Base-by-base conservation (phyloP, 2,113 vertebrate genomes). In the Ceyx cyanopectus region DNA sequence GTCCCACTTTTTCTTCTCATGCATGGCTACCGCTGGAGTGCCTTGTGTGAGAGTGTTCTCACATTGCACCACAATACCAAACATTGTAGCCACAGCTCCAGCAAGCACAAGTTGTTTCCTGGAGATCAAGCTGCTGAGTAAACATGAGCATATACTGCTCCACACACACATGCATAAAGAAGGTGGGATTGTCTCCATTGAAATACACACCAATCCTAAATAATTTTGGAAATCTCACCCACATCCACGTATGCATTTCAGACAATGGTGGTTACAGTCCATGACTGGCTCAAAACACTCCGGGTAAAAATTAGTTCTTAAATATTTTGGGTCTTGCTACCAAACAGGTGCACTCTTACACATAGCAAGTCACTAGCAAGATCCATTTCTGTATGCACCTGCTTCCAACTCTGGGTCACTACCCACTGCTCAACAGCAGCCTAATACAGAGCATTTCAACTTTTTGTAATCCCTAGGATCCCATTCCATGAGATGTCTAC, bases 281-380 rank as follows among this genome's bases (percentile, higher is more conserved):
- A 22, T 16, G 43, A 20, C 32, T 58, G 34, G 7, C 7, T 70
- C 23, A 24, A 16, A 16, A 30, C 26, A 8, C 37, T 6, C 13
- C 24, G 16, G 12, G 12, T 53, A 54, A 51, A 83, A 69, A 48
- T 9, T 4, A 41, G 10, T 26, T 68, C 67, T 85, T 68, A 22
- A 60, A 37, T 20, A 53, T 24, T 43, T 34, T 51, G 58, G 20
- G 14, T 63, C 19, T 63, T 68, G 80, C 72, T 53, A 20, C 34
- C 17, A 24, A 85, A 21, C 12, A 15, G 30, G 27, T 6, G n/a
- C 34, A 26, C 10, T 68, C 67, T 19, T 34, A 4, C 24, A 5
- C 2, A 6, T 0, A 54, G 23, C 51, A 63, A 26, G 46, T 58
- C 77, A 21, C 13, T 8, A 34, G 41, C 4, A 1, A 24, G 4